Conservation (phyloP, 2,113 vertebrate genomes). For the Lepisosteus oculatus region DNA sequence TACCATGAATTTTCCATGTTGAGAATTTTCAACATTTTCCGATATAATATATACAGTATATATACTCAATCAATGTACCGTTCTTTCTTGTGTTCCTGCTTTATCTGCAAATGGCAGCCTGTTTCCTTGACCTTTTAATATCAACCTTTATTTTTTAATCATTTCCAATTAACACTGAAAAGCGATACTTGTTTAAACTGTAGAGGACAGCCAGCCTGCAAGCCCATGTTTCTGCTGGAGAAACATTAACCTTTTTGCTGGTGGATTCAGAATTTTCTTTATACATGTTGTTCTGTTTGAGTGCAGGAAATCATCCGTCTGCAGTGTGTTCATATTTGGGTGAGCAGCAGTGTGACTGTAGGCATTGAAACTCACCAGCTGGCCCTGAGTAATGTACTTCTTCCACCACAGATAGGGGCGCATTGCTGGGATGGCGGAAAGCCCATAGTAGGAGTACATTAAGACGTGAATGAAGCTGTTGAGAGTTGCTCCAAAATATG, state of each 20-base stretch:
- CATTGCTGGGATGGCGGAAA: conserved; percentile 86
- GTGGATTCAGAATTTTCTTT: not conserved
- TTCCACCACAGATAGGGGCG: conserved; percentile 98
- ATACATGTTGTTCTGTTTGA: not conserved
- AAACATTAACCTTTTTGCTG: too few species aligned
- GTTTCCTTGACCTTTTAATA: too few species aligned
- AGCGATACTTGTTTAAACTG: not conserved
- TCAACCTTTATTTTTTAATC: not conserved
- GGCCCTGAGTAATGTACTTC: conserved; percentile 96
- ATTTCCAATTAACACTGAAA: not conserved
- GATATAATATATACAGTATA: too few species aligned
- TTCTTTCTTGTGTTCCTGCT: too few species aligned
- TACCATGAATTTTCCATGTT: too few species aligned
- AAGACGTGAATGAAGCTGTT: conserved; percentile 96
- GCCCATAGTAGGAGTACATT: conserved; percentile 96
- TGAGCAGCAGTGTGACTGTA: not conserved
- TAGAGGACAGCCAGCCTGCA: too few species aligned
- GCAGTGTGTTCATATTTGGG: too few species aligned
- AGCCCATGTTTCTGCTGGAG: too few species aligned
- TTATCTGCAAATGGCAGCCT: too few species aligned
- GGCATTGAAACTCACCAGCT: conserved; percentile 79
- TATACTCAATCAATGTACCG: too few species aligned
- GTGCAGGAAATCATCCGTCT: not conserved
- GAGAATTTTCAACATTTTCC: too few species aligned
- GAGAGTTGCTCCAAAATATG: conserved; percentile 87